Base-by-base conservation (phyloP, 2,888 invertebrate genomes). In the Toxonevra muliebris region DNA sequence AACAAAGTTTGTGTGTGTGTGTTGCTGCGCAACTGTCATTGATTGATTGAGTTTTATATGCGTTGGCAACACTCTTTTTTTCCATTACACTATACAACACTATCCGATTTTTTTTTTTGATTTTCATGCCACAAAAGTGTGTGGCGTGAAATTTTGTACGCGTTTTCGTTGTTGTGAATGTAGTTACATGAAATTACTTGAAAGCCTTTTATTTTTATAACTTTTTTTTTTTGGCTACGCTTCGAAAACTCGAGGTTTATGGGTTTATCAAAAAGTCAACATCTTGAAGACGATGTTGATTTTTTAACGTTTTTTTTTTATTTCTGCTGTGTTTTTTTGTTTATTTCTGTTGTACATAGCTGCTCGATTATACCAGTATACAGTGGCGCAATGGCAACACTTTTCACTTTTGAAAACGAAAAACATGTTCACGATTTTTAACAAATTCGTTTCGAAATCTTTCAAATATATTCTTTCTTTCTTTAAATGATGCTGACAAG, bases 401-500 rank as follows among this genome's bases (percentile, higher is more conserved):
- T 68, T 66, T 66, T 63, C 3, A 19, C 41, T 53, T 42, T 58
- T 54, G 12, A 42, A 12, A 30, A 30, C 17, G 19, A 52, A 43
- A 54, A 13, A 57, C 19, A 55, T 65, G 48, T 57, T 55, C 19
- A 61, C 61, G 48, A 19, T 30, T 15, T 48, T 19, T 20, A 52
- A 30, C 2, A 30, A 30, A 4, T 30, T 30, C 66, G 64, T 64
- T 69, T 70, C 42, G 61, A 57, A 69, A 61, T 66, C 43, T 43
- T 61, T 64, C 60, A 68, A 69, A 50, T 55, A 57, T 30, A 66
- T 52, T 53, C 50, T 55, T 54, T 42, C 9, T 12, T 50, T 61
- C 61, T 73, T 78, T 79, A 81, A 82, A 76, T 79, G 80, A 80
- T 75, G 82, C 80, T 82, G 81, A 82, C 83, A 82, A 82, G 78